Evolutionary conservation across 2,888 invertebrate species (phyloP).

Genomic region (Vanessa cardui): DNA sequence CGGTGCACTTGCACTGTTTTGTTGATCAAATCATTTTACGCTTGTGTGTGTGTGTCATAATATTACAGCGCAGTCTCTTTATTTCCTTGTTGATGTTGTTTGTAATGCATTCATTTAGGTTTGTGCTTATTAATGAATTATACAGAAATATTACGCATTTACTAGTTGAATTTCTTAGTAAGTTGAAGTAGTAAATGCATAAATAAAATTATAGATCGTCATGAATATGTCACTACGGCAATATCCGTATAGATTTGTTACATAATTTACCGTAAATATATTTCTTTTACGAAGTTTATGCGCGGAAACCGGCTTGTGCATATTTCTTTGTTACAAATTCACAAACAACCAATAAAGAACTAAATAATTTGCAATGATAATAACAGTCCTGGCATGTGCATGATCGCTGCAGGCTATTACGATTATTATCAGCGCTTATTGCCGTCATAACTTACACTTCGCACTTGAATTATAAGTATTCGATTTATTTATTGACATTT

Average conservation of each 20-base stretch:
- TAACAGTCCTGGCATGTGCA: constrained; percentile 21
- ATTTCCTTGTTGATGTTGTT: constrained; percentile 20
- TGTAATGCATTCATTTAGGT: background rate
- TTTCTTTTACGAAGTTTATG: no score
- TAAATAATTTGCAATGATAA: constrained; percentile 26
- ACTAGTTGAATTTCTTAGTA: background rate
- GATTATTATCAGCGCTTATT: constrained; percentile 42
- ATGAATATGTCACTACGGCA: no score
- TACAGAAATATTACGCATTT: no score
- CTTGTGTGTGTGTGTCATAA: constrained; percentile 14
- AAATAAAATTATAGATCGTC: no score
- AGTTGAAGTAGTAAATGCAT: background rate
- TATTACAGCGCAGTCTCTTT: constrained; percentile 8
- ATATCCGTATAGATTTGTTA: no score
- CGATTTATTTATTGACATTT: constrained; percentile 36
- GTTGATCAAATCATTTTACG: constrained; percentile 20
- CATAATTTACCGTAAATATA: no score
- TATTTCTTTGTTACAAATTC: constrained; percentile 14
- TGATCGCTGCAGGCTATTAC: constrained; percentile 30
- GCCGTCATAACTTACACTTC: constrained; percentile 40
- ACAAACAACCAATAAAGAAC: constrained; percentile 15
- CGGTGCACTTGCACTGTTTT: constrained; percentile 32
- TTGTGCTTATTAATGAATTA: no score
- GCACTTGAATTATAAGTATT: constrained; percentile 37
- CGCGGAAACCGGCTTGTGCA: background rate